Conservation (phyloP, 92 coral and sea anemone genomes). For the Parazoanthus darwini region DNA sequence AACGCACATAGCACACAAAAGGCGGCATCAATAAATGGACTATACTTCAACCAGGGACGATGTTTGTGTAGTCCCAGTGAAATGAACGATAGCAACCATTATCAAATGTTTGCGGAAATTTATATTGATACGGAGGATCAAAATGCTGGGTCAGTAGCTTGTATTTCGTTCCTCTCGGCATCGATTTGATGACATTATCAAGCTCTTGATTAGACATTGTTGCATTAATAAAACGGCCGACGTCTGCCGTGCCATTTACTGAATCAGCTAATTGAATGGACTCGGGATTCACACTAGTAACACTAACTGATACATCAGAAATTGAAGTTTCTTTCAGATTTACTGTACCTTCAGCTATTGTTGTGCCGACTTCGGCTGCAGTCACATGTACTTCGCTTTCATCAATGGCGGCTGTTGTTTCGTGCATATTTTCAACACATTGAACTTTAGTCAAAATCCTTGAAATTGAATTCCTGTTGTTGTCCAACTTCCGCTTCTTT, state of each 20-base stretch:
- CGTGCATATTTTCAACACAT: slow-evolving; percentile 1
- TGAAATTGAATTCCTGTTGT: slow-evolving; percentile 6
- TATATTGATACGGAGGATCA: slow-evolving; percentile 41
- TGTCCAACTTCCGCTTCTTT: slow-evolving; percentile 1
- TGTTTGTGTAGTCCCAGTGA: slow-evolving; percentile 45
- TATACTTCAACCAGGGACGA: slow-evolving; percentile 57
- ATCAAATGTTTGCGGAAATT: slow-evolving; percentile 49
- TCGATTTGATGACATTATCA: slow-evolving; percentile 31
- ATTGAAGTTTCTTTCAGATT: background rate
- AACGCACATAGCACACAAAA: slow-evolving; percentile 53
- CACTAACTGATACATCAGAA: slow-evolving; percentile 2
- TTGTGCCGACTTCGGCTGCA: background rate
- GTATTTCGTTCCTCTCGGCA: slow-evolving; percentile 45
- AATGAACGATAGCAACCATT: slow-evolving; percentile 54
- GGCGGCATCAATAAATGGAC: slow-evolving; percentile 59
- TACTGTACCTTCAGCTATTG: background rate
- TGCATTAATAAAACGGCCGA: slow-evolving; percentile 33
- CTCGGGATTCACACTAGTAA: background rate
- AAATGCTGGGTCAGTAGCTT: slow-evolving; percentile 42
- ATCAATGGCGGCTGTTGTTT: background rate
- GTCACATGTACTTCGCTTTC: background rate
- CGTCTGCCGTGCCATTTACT: slow-evolving; percentile 38
- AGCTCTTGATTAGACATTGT: slow-evolving; percentile 44
- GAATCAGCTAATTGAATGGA: background rate
- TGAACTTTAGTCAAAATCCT: background rate